Conservation (phyloP, 2,888 invertebrate genomes). For the Lithophane semibrunnea region DNA sequence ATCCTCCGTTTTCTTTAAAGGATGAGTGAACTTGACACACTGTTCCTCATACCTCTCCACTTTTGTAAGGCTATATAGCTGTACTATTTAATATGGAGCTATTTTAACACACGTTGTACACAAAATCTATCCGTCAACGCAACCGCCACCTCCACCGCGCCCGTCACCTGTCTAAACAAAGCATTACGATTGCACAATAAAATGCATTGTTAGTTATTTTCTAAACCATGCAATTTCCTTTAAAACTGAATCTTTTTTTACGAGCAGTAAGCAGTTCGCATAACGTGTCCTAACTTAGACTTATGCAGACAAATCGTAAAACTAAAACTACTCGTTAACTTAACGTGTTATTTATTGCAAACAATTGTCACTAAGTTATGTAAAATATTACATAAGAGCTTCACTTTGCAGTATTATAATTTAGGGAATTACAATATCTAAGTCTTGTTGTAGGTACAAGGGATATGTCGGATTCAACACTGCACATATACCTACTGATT, state of each 20-base stretch:
- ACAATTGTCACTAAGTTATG: slow-evolving; percentile 35
- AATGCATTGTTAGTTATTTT: neutral
- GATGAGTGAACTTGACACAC: no score
- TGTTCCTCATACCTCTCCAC: neutral
- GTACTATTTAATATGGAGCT: neutral
- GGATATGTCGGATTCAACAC: no score
- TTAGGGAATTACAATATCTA: neutral
- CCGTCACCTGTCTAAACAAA: neutral
- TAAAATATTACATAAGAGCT: slow-evolving; percentile 41
- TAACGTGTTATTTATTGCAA: slow-evolving; percentile 57
- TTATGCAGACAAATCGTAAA: slow-evolving; percentile 64
- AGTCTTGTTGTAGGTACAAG: neutral
- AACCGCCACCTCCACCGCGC: neutral
- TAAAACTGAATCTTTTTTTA: slow-evolving; percentile 54
- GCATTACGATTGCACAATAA: neutral
- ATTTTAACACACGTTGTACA: neutral
- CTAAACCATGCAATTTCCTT: slow-evolving; percentile 37
- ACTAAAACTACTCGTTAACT: slow-evolving; percentile 55
- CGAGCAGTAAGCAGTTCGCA: slow-evolving; percentile 46
- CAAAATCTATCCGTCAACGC: neutral
- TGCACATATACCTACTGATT: no score
- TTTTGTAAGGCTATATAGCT: neutral
- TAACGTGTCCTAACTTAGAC: slow-evolving; percentile 43
- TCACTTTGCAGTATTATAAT: slow-evolving; percentile 6
- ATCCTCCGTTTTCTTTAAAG: no score